Base-by-base conservation (phyloP, 1,140 invertebrate genomes). In the Drosophila busckii region DNA sequence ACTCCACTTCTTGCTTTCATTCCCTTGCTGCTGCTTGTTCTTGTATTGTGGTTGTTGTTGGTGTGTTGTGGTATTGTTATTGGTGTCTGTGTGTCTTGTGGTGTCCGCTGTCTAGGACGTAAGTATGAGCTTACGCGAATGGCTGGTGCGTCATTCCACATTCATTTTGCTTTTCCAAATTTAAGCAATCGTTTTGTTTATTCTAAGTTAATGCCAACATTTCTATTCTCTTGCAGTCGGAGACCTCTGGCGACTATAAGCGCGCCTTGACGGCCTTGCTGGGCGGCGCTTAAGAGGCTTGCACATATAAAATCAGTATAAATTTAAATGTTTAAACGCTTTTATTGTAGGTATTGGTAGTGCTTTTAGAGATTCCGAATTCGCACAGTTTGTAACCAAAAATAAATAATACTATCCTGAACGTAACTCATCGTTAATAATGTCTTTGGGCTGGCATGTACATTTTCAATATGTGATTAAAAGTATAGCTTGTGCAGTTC, bases 211-310 rank as follows among this genome's bases (percentile, higher is more conserved):
- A n/a, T n/a, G n/a, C n/a, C n/a, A n/a, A n/a, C 3, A 4, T 32
- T 41, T 42, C 1, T 23, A 23, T 31, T 58, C 12, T 49, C 50
- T 90, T 90, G 75, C 89, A 93, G 90, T 90, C 89, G 53, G 93
- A 94, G 80, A 93, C 92, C 4, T 92, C 92, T 15, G 93, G 93
- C 1, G 93, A 94, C 86, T 94, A 93, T 88, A 93, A 92, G 84
- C 88, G 89, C 20, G 89, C 93, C 2, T 86, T 94, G 25, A 85
- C 93, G 10, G 91, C 91, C 3, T 83, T 94, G 2, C 88, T 93
- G 48, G 89, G 88, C 20, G 64, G 46, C 34, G 78, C 73, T 16
- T 86, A 85, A 53, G 25, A 25, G 46, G 35, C 26, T 28, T n/a
- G n/a, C n/a, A n/a, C n/a, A n/a, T n/a, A n/a, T n/a, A n/a, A n/a